Conservation (phyloP, 30 jellyfish, hydroid and myxozoan genomes). For the Turritopsis rubra region DNA sequence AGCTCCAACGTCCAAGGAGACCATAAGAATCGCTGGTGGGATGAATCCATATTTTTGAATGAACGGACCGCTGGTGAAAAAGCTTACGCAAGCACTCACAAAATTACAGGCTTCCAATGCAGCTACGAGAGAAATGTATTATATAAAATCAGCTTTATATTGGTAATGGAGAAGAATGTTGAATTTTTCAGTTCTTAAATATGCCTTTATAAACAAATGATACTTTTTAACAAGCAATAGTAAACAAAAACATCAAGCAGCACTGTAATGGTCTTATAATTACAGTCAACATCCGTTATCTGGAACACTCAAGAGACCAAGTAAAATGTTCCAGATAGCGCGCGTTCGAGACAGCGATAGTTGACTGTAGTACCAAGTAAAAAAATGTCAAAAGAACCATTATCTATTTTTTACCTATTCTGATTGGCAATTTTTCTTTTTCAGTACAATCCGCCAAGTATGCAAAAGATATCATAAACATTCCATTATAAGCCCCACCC, state of each 20-base stretch:
- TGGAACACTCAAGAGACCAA: too few species aligned
- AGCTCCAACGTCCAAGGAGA: slow-evolving; percentile 30
- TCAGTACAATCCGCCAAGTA: slow-evolving; percentile 63
- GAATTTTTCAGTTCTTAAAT: too few species aligned
- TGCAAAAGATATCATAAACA: slow-evolving; percentile 45
- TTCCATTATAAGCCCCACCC: slow-evolving; percentile 65
- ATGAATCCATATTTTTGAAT: slow-evolving; percentile 42
- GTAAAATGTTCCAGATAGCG: too few species aligned
- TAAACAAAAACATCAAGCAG: too few species aligned
- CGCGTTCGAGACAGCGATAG: too few species aligned
- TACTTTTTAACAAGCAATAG: too few species aligned
- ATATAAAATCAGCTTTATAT: not conserved
- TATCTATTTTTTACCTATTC: slow-evolving; percentile 46
- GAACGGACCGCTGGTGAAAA: slow-evolving; percentile 50
- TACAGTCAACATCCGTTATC: too few species aligned
- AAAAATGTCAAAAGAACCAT: too few species aligned
- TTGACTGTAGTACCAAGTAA: too few species aligned
- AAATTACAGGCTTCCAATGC: slow-evolving; percentile 57
- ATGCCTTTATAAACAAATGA: too few species aligned
- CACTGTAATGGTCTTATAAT: too few species aligned
- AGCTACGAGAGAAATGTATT: slow-evolving; percentile 28
- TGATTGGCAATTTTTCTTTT: slow-evolving; percentile 41
- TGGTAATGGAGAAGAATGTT: not conserved
- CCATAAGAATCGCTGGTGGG: slow-evolving; percentile 39
- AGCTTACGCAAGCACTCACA: slow-evolving; percentile 45